Base-by-base conservation (phyloP, 2,797 vertebrate genomes). In the Manis crassicaudata region DNA sequence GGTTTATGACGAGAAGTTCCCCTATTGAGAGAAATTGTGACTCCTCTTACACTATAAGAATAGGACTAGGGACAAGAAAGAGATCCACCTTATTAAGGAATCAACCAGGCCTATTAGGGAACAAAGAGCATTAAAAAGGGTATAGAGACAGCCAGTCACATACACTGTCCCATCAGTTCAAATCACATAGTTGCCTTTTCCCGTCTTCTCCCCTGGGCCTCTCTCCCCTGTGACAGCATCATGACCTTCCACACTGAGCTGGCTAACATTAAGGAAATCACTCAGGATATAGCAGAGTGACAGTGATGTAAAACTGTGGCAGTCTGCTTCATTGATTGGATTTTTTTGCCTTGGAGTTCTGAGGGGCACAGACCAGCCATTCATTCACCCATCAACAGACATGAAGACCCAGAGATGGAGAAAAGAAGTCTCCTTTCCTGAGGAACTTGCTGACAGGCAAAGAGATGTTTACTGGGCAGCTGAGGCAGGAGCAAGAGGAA, bases 41-140 rank as follows among this genome's bases (percentile, higher is more conserved):
- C n/a, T 82, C 90, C 20, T 96, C 84, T 84, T 67, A 17, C 11
- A 2, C 35, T 56, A 43, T 29, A 54, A 95, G 93, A 94, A 79
- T 35, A 43, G 23, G 14, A 18, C 21, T 89, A 68, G 35, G 88
- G 17, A 56, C 23, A 63, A 87, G 65, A 84, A 87, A 88, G 2
- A 43, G 32, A 90, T 50, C 7, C 46, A 40, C 23, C 88, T 87
- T 60, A 81, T 72, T 75, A 95, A 89, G 40, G 32, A 40, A 52
- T 75, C 52, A 88, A 21, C n/a, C 0, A 90, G 60, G 50, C 70
- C 62, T 75, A 25, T 70, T 43, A 86, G 21, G 29, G 23, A 63
- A 76, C 82, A 92, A 75, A 40, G 14, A 50, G 62, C 80, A 29
- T 75, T 81, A 54, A 88, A 62, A 67, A 85, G 32, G 46, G 40